Base-by-base conservation (phyloP, 2,888 invertebrate genomes). In the Caenorhabditis sp. region DNA sequence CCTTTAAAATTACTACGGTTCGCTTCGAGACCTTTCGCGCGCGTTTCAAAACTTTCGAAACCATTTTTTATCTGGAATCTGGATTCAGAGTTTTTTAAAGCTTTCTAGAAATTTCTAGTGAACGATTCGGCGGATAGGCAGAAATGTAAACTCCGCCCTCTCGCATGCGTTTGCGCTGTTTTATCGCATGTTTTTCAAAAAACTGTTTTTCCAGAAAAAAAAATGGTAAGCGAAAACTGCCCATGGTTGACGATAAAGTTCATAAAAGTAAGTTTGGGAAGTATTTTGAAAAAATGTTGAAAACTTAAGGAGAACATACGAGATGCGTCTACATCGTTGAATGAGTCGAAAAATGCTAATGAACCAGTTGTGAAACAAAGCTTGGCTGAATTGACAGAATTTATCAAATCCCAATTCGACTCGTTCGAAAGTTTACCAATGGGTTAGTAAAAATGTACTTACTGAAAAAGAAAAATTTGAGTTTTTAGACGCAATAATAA, bases 401-500 rank as follows among this genome's bases (percentile, higher is more conserved):
- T 57, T 17, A 49, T 61, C 6, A 24, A 61, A 36, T 5, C 68
- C 12, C 14, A 26, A 64, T 64, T 31, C 62, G 67, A 27, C 36
- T 65, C 51, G 14, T 64, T 21, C 19, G 61, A 43, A 21, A 37
- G 60, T 27, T 53, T 71, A 36, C 64, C 54, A 31, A 19, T 71
- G 8, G 50, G 71, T 43, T 43, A 6, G 12, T 43, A 31, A 31
- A 31, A 31, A 31, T 31, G 3, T 43, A 3, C 43, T 43, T 17
- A 43, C 36, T 8, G 12, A 36, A 36, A 36, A 5, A 36, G 8
- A 14, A 55, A 49, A 43, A 19, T 36, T 36, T 57, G 21, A 51
- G 31, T 50, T 62, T 62, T 31, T 66, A 72, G 71, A 37, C 37
- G 58, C 51, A 1, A 54, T 67, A 10, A 26, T 72, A 12, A n/a